Percentiles rank a stretch among this genome's conserved stretches.
phyloP scores from a whole-genome alignment of 92 coral and sea anemone genomes.

The Siderastrea radians region DNA sequence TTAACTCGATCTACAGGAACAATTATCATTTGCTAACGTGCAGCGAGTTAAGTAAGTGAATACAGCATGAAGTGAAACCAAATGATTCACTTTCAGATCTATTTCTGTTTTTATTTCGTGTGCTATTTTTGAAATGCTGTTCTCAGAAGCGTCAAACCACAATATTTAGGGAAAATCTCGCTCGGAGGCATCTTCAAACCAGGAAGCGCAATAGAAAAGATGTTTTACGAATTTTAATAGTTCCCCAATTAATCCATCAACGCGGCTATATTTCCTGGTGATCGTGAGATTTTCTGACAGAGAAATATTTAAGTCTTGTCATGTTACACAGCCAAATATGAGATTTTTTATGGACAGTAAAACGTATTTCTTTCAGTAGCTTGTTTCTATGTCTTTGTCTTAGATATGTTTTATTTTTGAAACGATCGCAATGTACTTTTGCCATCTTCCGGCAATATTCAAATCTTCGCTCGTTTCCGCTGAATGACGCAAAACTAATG shows the following conservation, averaged over 20 bases:
- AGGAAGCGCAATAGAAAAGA: conserved; percentile 29
- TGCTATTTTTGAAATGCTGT: conserved; percentile 8
- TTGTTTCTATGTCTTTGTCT: not conserved
- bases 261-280: conserved; percentile 7
- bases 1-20: not conserved
- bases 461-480: conserved; percentile 33
- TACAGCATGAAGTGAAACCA: not conserved
- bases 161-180: not conserved
- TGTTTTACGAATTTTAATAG: conserved; percentile 29
- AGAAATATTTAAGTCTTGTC: not conserved
- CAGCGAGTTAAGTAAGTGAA: too few relatives aligned
- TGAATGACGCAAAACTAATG: conserved; percentile 31
- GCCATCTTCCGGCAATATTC: conserved; percentile 23
- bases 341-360: not conserved
- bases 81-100: not conserved
- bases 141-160: conserved; percentile 4
- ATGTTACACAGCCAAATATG: not conserved
- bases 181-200: conserved; percentile 20
- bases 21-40: too few relatives aligned
- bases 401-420: not conserved
- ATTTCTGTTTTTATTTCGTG: conserved; percentile 6
- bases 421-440: conserved; percentile 1
- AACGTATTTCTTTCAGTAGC: not conserved
- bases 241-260: not conserved
- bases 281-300: not conserved